Evolutionary conservation across 1,140 invertebrate genomes (phyloP).

Genomic region (Trichonephila inaurata): DNA sequence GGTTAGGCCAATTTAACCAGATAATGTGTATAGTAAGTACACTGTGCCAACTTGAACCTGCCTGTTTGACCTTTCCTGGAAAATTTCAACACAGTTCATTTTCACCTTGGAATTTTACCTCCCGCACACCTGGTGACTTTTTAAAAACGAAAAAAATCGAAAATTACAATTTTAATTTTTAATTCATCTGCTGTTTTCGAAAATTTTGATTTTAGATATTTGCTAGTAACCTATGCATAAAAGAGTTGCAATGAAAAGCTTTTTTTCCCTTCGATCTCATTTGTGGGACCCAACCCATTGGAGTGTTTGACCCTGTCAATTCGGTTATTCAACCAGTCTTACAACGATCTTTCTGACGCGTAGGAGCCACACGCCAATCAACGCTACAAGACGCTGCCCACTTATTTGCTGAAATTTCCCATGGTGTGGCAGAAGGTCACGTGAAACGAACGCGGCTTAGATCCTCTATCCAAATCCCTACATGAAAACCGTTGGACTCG

Average conservation of each 20-base stretch:
- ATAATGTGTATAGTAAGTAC: too few relatives aligned
- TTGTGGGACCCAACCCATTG: constrained; percentile 30
- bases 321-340: constrained; percentile 39
- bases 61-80: not conserved
- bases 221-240: not conserved
- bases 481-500: not conserved
- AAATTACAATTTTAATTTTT: too few relatives aligned
- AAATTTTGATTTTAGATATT: not conserved
- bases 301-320: constrained; percentile 36
- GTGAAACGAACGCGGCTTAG: not conserved
- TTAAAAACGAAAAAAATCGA: too few relatives aligned
- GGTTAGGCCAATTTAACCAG: too few relatives aligned
- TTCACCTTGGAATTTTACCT: not conserved
- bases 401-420: constrained; percentile 33
- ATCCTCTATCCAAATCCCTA: constrained; percentile 18
- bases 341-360: not conserved
- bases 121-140: too few relatives aligned
- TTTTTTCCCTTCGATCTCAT: not conserved
- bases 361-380: constrained; percentile 64
- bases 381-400: constrained; percentile 41
- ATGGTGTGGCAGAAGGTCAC: constrained; percentile 51
- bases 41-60: not conserved
- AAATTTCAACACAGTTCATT: not conserved
- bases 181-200: too few relatives aligned
- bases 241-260: not conserved